Evolutionary conservation across 2,797 vertebrate species (phyloP).

Genomic region (Rousettus madagascariensis): DNA sequence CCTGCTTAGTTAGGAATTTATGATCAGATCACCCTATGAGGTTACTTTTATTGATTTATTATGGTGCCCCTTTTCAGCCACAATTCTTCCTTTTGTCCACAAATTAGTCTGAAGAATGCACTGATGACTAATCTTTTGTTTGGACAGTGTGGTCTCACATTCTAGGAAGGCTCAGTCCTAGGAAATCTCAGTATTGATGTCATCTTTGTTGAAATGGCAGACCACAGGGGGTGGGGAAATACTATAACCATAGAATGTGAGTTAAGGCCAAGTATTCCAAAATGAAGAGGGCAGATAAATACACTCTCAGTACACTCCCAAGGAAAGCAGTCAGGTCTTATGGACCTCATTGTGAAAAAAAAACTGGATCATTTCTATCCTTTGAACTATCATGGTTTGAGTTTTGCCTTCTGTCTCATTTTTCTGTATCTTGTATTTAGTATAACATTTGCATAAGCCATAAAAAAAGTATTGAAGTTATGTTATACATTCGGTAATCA

Average conservation of each 20-base stretch:
- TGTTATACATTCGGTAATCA: background rate
- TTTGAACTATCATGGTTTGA: background rate
- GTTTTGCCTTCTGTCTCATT: background rate
- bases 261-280: background rate
- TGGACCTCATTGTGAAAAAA: background rate
- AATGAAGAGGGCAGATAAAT: background rate
- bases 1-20: background rate
- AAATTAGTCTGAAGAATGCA: background rate
- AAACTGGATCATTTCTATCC: background rate
- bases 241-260: background rate
- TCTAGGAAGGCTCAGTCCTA: background rate
- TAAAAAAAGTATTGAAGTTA: background rate
- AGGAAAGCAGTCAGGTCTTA: background rate
- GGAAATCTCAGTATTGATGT: background rate
- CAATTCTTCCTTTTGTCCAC: background rate
- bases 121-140: background rate
- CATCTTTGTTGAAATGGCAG: background rate
- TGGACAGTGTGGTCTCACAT: background rate
- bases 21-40: background rate
- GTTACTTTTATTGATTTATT: background rate
- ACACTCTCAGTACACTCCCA: too few species aligned
- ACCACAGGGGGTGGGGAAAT: background rate
- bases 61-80: background rate
- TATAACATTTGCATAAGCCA: background rate
- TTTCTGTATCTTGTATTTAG: background rate